A percentile compares a stretch with the other conserved stretches of the same genome.
phyloP scores from a whole-genome alignment of 2,888 invertebrate genomes.

The Scotopteryx bipunctaria region DNA sequence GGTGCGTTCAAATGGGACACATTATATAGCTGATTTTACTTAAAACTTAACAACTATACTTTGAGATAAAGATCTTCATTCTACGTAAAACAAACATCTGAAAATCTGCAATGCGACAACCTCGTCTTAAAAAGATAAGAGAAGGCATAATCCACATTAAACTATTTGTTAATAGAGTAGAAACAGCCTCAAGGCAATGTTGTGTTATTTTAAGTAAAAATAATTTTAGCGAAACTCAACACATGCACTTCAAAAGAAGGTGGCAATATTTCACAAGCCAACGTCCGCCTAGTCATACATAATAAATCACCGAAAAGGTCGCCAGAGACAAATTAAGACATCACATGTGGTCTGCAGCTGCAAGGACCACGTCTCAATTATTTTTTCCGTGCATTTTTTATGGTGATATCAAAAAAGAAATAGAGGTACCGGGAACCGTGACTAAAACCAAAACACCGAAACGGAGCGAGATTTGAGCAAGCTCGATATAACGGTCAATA shows the following conservation, averaged over 20 bases:
- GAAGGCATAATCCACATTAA: no score
- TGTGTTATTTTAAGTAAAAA: not conserved
- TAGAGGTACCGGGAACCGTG: constrained; percentile 53
- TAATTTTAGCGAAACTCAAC: constrained; percentile 5
- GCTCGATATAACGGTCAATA: constrained; percentile 26
- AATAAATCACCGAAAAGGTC: constrained; percentile 74
- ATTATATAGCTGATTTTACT: constrained; percentile 50
- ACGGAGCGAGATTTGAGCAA: constrained; percentile 52
- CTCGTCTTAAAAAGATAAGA: no score
- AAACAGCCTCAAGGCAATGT: no score
- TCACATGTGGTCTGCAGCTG: constrained; percentile 78
- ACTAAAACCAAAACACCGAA: constrained; percentile 70
- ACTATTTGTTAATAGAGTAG: no score
- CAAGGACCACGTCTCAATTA: constrained; percentile 48
- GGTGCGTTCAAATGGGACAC: constrained; percentile 54
- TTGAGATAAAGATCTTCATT: no score
- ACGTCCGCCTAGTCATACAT: constrained; percentile 35
- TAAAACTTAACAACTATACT: not conserved
- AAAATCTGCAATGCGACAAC: no score
- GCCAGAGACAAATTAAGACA: constrained; percentile 67
- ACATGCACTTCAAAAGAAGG: constrained; percentile 13
- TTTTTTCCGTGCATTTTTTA: constrained; percentile 37
- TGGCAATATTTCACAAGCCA: constrained; percentile 22
- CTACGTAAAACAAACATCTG: no score
- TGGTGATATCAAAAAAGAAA: constrained; percentile 34